Evolutionary conservation across 2,797 vertebrate species (phyloP).

Genomic region (Crocodylus rhombifer): DNA sequence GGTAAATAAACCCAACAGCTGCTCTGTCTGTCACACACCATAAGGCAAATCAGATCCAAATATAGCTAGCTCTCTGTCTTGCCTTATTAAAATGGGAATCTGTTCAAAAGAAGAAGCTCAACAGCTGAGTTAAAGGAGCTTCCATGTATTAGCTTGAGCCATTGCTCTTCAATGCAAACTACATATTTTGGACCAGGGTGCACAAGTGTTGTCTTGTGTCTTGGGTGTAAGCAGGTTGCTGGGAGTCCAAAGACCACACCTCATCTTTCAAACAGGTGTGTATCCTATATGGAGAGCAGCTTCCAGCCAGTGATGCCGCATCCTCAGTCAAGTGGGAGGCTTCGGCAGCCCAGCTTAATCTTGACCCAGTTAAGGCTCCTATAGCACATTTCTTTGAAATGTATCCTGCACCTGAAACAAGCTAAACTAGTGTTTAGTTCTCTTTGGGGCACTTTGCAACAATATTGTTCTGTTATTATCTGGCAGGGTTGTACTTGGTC

Average conservation of each 20-base stretch:
- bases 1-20: not conserved
- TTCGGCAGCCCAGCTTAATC: too few species aligned
- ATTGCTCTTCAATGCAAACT: not conserved
- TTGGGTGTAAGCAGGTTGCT: not conserved
- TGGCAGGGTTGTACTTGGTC: rapidly evolving
- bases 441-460: not conserved
- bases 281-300: not conserved
- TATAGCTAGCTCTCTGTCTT: not conserved
- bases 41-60: not conserved
- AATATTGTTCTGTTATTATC: rapidly evolving
- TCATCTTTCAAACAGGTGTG: not conserved
- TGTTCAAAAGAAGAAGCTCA: not conserved
- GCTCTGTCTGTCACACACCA: not conserved
- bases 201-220: not conserved
- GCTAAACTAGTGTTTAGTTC: rapidly evolving
- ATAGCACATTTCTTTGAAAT: too few species aligned
- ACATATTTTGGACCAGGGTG: not conserved
- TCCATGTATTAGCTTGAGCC: not conserved
- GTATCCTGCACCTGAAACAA: too few species aligned
- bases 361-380: too few species aligned
- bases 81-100: not conserved
- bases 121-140: not conserved
- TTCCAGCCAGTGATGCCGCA: too few species aligned
- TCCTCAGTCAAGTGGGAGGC: too few species aligned
- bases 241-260: not conserved